Base-by-base conservation (phyloP, 1,140 invertebrate genomes). In the Zophobas atratus region DNA sequence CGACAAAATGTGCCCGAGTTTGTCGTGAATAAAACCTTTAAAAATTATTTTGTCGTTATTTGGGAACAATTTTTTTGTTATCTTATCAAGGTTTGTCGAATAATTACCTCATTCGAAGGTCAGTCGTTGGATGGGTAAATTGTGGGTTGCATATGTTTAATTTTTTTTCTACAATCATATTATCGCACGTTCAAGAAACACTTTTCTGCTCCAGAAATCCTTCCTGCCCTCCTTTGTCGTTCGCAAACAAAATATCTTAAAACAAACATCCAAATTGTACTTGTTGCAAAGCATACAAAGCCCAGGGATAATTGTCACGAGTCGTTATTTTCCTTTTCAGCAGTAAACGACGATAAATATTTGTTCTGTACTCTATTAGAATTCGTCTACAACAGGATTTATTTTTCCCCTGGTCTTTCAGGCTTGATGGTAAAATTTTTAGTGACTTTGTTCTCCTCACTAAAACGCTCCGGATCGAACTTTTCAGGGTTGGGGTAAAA, bases 401-500 rank as follows among this genome's bases (percentile, higher is more conserved):
- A 38, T 36, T 60, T 60, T 20, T 75, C 71, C 8, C 35, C 36
- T 6, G 56, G 55, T 6, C 46, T 8, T 35, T 38, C 46, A 5
- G 77, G 71, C 32, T 85, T 78, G 32, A 90, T 82, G 32, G 86
- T 84, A 1, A 89, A 92, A 5, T 87, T 84, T 80, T 90, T 87
- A 1, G 82, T 82, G 71, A 89, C 90, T 0, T 83, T 85, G 36
- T 85, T 84, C 70, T 89, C 86, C 1, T 84, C 70, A 6, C 73
- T 75, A 78, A 88, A 88, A 78, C 87, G 82, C 34, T 91, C 90
- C 0, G 91, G 92, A 76, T 90, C 86, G 82, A 92, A 92, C 81
- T 82, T 85, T 0, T 89, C 82, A 0, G 92, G 91, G 32, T 79
- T 48, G 1, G 77, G 60, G 41, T 46, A 79, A 67, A 76, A 79